phyloP scores from a whole-genome alignment of 2,888 invertebrate genomes.

The Resseliella maxima region DNA sequence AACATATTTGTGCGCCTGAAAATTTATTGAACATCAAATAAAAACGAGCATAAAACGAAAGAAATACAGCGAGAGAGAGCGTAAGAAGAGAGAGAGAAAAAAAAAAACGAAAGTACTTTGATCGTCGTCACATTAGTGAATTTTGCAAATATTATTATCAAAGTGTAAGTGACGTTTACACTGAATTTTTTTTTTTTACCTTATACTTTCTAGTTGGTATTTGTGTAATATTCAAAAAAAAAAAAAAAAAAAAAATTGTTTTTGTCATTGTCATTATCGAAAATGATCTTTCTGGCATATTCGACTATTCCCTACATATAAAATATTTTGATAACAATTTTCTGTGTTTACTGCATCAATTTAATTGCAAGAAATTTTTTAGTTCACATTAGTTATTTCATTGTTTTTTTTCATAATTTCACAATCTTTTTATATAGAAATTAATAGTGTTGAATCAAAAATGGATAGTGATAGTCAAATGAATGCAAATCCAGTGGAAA shows the following conservation, averaged over 20 bases:
- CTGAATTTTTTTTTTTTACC: not conserved
- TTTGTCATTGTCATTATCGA: not conserved
- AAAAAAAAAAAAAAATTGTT: no score
- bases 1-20: not conserved
- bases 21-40: not conserved
- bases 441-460: not conserved
- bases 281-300: slow-evolving; percentile 39
- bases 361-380: no score
- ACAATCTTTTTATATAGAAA: no score
- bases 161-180: slow-evolving; percentile 31
- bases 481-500: slow-evolving; percentile 68
- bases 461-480: slow-evolving; percentile 69
- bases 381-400: no score
- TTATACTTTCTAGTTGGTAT: not conserved
- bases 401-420: no score
- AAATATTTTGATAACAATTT: not conserved
- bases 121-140: not conserved
- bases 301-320: not conserved
- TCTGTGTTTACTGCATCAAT: not conserved
- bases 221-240: not conserved
- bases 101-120: not conserved
- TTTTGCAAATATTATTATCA: not conserved
- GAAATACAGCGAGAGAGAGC: no score
- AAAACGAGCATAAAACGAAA: no score
- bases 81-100: not conserved